phyloP scores from a whole-genome alignment of 2,113 vertebrate genomes.

The Calyptommatus sinebrachiatus region DNA sequence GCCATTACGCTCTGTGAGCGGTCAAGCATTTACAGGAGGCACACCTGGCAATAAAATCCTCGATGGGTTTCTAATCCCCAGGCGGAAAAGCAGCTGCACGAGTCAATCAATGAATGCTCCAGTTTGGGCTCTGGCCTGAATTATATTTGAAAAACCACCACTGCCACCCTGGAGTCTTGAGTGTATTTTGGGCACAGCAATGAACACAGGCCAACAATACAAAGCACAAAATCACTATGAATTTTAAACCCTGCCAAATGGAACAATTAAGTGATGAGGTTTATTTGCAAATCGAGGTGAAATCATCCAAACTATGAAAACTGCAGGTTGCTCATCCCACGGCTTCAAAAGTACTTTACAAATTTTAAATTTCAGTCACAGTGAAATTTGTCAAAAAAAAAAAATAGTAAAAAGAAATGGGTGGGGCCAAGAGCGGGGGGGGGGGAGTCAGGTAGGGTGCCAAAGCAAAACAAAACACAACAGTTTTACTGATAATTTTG shows the following conservation, averaged over 20 bases:
- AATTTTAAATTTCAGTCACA: background rate
- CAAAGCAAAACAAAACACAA: background rate
- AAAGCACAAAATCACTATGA: background rate
- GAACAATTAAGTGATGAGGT: background rate
- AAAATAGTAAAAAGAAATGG: background rate
- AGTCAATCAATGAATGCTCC: background rate
- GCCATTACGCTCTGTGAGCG: background rate
- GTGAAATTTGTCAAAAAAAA: background rate
- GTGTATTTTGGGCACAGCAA: background rate
- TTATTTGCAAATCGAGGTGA: background rate
- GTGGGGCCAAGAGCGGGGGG: too few relatives aligned
- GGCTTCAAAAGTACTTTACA: background rate
- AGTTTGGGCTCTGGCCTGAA: background rate
- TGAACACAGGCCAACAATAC: background rate
- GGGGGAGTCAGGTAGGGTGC: background rate
- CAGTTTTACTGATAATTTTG: background rate
- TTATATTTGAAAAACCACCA: background rate
- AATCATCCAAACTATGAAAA: background rate
- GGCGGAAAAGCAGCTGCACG: slow-evolving; percentile 4
- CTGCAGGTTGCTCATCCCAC: background rate
- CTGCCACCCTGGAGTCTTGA: background rate
- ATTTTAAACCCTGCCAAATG: background rate
- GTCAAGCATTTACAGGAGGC: slow-evolving; percentile 8
- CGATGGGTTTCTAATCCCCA: slow-evolving; percentile 1
- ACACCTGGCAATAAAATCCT: slow-evolving; percentile 12